Percentiles rank a stretch among this genome's conserved stretches.
These are phyloP conservation scores for Branchipolynoe longqiensis DNA, from an alignment of 2,888 invertebrate genomes.

Conservation along the genomic window DNA sequence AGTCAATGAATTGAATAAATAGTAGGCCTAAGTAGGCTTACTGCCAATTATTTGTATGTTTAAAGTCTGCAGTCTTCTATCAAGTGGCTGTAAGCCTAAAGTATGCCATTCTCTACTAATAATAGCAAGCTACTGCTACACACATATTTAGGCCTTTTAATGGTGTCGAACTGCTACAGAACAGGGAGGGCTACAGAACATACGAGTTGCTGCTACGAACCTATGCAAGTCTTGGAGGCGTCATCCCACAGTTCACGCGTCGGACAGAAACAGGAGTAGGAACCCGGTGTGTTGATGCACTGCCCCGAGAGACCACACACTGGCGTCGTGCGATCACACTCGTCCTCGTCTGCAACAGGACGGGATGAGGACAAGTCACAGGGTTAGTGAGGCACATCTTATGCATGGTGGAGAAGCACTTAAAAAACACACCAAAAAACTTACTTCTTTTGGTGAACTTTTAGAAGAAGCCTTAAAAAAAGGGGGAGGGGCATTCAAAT, in stretches of 20 bases:
- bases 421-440: background rate
- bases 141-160: too few relatives aligned
- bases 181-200: too few relatives aligned
- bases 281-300: background rate
- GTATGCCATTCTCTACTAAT: too few relatives aligned
- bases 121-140: too few relatives aligned
- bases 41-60: too few relatives aligned
- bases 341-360: background rate
- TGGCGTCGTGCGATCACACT: background rate
- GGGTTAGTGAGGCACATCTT: background rate
- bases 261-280: background rate
- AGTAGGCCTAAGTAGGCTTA: too few relatives aligned
- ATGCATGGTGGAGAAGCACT: background rate
- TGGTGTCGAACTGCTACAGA: too few relatives aligned
- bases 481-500: background rate
- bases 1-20: too few relatives aligned
- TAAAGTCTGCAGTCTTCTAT: too few relatives aligned
- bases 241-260: background rate
- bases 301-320: background rate
- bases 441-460: background rate
- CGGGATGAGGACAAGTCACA: background rate
- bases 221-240: background rate
- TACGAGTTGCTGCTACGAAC: too few relatives aligned
- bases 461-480: background rate
- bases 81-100: too few relatives aligned